Conservation (phyloP, 2,888 invertebrate genomes). For the Caenorhabditis sulstoni region DNA sequence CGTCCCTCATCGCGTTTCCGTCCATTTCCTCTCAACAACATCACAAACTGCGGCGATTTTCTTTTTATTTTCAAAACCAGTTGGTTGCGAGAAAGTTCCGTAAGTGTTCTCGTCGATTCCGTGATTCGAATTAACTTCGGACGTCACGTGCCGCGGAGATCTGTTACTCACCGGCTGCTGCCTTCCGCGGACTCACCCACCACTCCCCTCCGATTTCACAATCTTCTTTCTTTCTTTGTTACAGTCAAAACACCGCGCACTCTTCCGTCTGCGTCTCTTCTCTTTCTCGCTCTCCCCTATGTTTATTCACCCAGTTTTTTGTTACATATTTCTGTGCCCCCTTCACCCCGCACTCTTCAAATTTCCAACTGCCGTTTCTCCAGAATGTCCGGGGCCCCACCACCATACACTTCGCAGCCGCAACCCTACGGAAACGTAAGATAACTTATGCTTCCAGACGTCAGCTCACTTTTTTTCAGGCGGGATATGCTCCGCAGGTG, state of each 20-base stretch:
- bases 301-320: constrained; percentile 37
- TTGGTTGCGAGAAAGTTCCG: not conserved
- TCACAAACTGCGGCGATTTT: not conserved
- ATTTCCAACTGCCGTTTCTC: not conserved
- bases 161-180: not conserved
- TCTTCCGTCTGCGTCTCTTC: constrained; percentile 6
- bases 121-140: constrained; percentile 22
- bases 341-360: constrained; percentile 6
- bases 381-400: constrained; percentile 54
- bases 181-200: not conserved
- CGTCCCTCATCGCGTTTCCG: too few relatives aligned
- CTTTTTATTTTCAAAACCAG: constrained; percentile 6
- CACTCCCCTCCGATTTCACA: constrained; percentile 21
- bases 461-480: constrained; percentile 39
- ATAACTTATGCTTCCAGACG: too few relatives aligned
- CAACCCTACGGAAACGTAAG: constrained; percentile 58
- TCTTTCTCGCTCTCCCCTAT: constrained; percentile 14
- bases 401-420: constrained; percentile 58
- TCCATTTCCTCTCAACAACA: not conserved
- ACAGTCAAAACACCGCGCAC: constrained; percentile 9
- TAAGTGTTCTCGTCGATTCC: not conserved
- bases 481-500: constrained; percentile 54
- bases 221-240: constrained; percentile 5
- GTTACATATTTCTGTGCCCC: constrained; percentile 27
- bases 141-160: not conserved